These are phyloP conservation scores for Drosophila melanica DNA, from an alignment of 1,140 invertebrate genomes.

Conservation along the genomic window DNA sequence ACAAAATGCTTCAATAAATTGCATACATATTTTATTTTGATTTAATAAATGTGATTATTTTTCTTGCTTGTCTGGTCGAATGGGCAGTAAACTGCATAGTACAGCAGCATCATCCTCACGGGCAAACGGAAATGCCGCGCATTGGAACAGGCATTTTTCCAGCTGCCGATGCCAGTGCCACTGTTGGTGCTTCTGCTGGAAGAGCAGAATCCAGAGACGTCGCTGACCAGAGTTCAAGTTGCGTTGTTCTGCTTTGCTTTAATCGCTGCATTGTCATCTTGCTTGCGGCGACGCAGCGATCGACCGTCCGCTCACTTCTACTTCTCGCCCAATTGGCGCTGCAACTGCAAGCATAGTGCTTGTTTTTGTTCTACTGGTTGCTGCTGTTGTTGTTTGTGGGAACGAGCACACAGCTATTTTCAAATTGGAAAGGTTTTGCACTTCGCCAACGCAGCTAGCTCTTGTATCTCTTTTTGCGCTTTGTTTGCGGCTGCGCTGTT, in stretches of 20 bases:
- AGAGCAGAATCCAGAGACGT: constrained; percentile 29
- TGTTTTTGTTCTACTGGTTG: constrained; percentile 30
- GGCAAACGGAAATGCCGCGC: constrained; percentile 74
- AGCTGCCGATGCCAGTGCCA: constrained; percentile 49
- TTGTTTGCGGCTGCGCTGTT: constrained; percentile 5
- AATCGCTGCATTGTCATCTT: constrained; percentile 80
- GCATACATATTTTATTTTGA: constrained; percentile 65
- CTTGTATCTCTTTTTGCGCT: constrained; percentile 20
- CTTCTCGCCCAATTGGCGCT: constrained; percentile 28
- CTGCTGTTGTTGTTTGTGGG: constrained; percentile 59
- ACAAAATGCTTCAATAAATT: constrained; percentile 45
- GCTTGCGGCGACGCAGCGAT: constrained; percentile 20
- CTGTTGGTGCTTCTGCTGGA: constrained; percentile 13
- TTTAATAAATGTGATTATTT: constrained; percentile 69
- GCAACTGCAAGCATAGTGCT: constrained; percentile 41
- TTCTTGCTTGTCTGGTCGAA: constrained; percentile 15
- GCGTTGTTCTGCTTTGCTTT: constrained; percentile 71
- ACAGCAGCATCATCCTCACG: constrained; percentile 54
- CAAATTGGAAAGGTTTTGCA: constrained; percentile 82
- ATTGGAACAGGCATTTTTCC: constrained; percentile 76
- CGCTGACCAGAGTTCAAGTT: constrained; percentile 68
- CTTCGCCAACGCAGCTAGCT: constrained; percentile 61
- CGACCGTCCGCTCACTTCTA: constrained; percentile 25
- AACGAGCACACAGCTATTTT: constrained; percentile 78
- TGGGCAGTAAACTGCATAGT: constrained; percentile 11